Evolutionary conservation across 2,113 vertebrate species (phyloP), one percentile per base, ranked within the genome.

Genomic region (Scomber colias): DNA sequence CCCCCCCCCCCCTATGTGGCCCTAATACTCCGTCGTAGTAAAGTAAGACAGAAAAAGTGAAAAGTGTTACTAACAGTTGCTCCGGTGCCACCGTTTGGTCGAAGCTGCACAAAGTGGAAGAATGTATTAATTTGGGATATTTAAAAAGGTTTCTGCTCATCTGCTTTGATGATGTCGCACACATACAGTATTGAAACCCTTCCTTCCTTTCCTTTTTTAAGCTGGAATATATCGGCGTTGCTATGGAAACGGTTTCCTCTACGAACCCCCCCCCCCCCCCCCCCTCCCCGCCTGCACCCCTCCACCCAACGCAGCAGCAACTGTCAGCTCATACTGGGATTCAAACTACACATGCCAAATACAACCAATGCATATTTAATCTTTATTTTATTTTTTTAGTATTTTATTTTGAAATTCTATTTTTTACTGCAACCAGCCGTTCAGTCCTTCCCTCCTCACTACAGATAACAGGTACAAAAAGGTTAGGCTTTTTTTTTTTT

Each of bases 381-480:
- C 16, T 80, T 82, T 27, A 21, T 62, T 35, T 19, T 17, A 45
- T 12, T 1, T 63, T 24, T 2, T 13, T 53, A 35, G 78, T 67
- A 78, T 68, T 67, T 64, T 75, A 21, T 79, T 81, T 68, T 86
- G 81, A 50, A 50, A 90, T 21, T 21, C 21, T 21, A 21, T 21
- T 21, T 21, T 21, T 21, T 21, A 21, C 21, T 88, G 90, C 84
- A 91, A 90, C 21, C 85, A 89, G 87, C 77, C 79, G 84, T 21
- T 21, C 21, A 21, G 80, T 89, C 78, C 84, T 84, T 89, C 87
- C 87, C 75, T 77, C 66, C 75, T 89, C 90, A 90, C 85, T 86
- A 90, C 88, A 79, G 21, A 81, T 76, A 79, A 83, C 85, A 89
- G 93, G 93, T 95, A 93, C 94, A 27, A 40, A 35, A 94, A 87